Evolutionary conservation across 2,888 invertebrate species (phyloP).

Genomic region (Leucophenga maculata): DNA sequence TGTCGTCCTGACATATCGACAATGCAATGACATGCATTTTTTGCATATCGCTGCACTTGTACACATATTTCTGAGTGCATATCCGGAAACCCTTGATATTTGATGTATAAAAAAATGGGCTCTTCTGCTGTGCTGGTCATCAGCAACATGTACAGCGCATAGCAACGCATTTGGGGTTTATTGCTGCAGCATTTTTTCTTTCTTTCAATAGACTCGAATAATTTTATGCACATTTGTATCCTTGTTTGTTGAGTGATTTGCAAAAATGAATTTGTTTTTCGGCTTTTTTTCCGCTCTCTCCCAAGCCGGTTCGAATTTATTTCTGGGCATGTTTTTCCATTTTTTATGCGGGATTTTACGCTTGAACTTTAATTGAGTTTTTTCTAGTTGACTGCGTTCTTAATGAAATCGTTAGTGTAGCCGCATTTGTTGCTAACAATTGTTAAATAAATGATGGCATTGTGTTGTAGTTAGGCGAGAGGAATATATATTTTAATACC

Average conservation of each 20-base stretch:
- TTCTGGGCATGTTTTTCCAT: conserved; percentile 31
- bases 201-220: conserved; percentile 26
- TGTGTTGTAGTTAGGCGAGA: conserved; percentile 1
- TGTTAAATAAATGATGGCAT: neutral
- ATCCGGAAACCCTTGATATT: conserved; percentile 46
- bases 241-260: conserved; percentile 65
- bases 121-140: conserved; percentile 8
- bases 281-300: conserved; percentile 48
- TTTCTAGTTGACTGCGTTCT: conserved; percentile 65
- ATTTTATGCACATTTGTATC: conserved; percentile 63
- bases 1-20: conserved; percentile 44
- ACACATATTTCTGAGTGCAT: conserved; percentile 28
- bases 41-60: conserved; percentile 61
- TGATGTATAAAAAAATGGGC: conserved; percentile 22
- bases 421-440: conserved; percentile 9
- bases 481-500: neutral
- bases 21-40: conserved; percentile 65
- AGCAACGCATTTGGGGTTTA: neutral
- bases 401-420: conserved; percentile 64
- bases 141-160: neutral
- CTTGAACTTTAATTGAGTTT: conserved; percentile 64
- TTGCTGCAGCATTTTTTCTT: neutral
- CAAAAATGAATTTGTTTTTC: conserved; percentile 62
- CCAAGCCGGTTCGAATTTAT: conserved; percentile 10
- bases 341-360: conserved; percentile 47